These are phyloP conservation scores for Drosophila antonietae DNA, from an alignment of 2,888 invertebrate genomes.

Conservation along the genomic window DNA sequence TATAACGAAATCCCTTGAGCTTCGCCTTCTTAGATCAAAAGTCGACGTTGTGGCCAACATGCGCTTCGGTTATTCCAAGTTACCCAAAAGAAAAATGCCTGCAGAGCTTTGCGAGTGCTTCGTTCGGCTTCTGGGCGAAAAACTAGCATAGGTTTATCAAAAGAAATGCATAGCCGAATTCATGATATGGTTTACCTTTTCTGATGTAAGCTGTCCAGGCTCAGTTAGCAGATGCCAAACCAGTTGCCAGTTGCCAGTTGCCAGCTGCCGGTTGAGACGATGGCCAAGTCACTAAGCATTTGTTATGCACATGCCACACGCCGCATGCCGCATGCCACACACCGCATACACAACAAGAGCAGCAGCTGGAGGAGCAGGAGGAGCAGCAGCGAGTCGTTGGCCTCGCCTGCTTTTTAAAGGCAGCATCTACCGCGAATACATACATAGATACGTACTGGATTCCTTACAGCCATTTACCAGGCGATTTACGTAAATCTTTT, in stretches of 20 bases:
- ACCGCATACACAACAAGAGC: constrained; percentile 33
- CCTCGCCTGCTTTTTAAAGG: constrained; percentile 25
- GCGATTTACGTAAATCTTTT: constrained; percentile 80
- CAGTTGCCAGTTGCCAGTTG: constrained; percentile 32
- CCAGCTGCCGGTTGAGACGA: constrained; percentile 47
- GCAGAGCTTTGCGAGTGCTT: constrained; percentile 15
- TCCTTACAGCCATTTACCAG: constrained; percentile 82
- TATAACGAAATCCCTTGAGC: constrained; percentile 18
- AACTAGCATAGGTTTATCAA: constrained; percentile 43
- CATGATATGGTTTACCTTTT: constrained; percentile 74
- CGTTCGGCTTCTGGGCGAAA: constrained; percentile 22
- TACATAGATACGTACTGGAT: constrained; percentile 48
- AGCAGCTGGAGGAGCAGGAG: constrained; percentile 10
- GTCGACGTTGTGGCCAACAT: constrained; percentile 12
- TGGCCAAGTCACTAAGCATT: constrained; percentile 74
- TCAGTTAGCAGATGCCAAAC: constrained; percentile 56
- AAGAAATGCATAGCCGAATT: constrained; percentile 68
- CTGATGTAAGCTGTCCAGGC: constrained; percentile 55
- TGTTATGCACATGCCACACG: constrained; percentile 68
- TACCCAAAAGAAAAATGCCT: not conserved
- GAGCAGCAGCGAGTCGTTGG: constrained; percentile 33
- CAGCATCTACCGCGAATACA: constrained; percentile 42
- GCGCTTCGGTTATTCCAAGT: constrained; percentile 14
- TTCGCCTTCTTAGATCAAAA: not conserved
- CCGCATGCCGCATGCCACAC: constrained; percentile 19